These are phyloP conservation scores for Pseudoips prasinana DNA, from an alignment of 2,888 invertebrate genomes.

Conservation along the genomic window DNA sequence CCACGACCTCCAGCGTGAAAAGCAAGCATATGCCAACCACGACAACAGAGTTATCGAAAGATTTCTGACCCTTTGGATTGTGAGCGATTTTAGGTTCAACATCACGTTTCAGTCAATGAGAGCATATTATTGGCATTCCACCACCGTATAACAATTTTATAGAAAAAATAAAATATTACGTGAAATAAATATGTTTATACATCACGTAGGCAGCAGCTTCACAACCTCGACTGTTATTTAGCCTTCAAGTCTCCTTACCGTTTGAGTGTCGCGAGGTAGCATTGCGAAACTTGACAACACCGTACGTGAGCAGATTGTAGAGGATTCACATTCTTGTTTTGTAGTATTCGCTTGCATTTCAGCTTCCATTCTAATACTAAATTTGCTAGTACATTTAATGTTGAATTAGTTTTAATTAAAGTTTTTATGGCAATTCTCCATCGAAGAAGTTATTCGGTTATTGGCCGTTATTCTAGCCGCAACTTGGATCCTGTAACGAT, in stretches of 20 bases:
- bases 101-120: too few relatives aligned
- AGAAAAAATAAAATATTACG: constrained; percentile 11
- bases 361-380: constrained; percentile 56
- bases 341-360: constrained; percentile 52
- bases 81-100: too few relatives aligned
- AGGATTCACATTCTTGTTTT: constrained; percentile 59
- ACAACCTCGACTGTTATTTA: constrained; percentile 56
- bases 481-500: constrained; percentile 31
- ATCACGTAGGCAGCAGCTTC: constrained; percentile 49
- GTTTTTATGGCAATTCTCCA: constrained; percentile 34
- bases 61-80: too few relatives aligned
- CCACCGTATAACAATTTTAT: constrained; percentile 1
- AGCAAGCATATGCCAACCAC: too few relatives aligned
- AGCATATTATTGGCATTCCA: too few relatives aligned
- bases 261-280: constrained; percentile 69
- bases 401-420: constrained; percentile 36
- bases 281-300: constrained; percentile 78
- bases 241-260: constrained; percentile 71
- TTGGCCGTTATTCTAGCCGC: constrained; percentile 33
- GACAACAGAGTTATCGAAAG: too few relatives aligned
- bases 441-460: constrained; percentile 31
- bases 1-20: too few relatives aligned
- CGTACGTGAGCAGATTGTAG: constrained; percentile 69
- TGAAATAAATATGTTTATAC: constrained; percentile 9
- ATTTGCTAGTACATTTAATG: constrained; percentile 29